phyloP scores from a whole-genome alignment of 2,888 invertebrate species.

The Pinctada fucata region DNA sequence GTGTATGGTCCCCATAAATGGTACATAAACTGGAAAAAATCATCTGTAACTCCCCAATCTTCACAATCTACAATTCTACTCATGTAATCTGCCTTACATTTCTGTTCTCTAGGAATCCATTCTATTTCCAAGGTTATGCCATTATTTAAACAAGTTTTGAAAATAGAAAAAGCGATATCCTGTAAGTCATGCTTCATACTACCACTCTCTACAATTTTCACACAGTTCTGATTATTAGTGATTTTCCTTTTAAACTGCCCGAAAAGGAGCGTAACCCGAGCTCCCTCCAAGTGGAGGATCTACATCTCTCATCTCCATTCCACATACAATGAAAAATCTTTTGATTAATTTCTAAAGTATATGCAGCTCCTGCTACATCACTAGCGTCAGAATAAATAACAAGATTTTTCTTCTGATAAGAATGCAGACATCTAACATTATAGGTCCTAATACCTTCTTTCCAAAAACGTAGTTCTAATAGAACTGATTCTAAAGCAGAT shows the following conservation, averaged over 20 bases:
- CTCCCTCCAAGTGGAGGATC: constrained; percentile 22
- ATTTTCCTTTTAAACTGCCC: background rate
- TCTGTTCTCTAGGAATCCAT: too few species aligned
- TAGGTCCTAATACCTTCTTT: background rate
- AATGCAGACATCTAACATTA: background rate
- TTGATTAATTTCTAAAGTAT: constrained; percentile 13
- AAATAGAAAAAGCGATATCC: background rate
- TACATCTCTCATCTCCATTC: too few species aligned
- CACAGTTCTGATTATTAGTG: too few species aligned
- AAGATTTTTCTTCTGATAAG: background rate
- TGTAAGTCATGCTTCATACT: background rate
- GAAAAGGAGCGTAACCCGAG: constrained; percentile 7
- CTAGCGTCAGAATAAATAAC: constrained; percentile 25
- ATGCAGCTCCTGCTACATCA: constrained; percentile 4
- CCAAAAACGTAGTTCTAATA: constrained; percentile 7
- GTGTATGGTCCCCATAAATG: too few species aligned
- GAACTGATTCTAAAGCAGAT: background rate
- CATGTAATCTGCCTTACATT: too few species aligned
- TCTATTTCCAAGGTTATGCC: too few species aligned
- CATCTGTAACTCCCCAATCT: too few species aligned
- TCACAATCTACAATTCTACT: too few species aligned
- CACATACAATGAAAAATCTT: constrained; percentile 26
- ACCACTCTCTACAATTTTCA: constrained; percentile 1
- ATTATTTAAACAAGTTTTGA: too few species aligned
- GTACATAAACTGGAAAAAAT: too few species aligned